Base-by-base conservation (phyloP, 2,113 vertebrate genomes). In the Willisornis vidua region DNA sequence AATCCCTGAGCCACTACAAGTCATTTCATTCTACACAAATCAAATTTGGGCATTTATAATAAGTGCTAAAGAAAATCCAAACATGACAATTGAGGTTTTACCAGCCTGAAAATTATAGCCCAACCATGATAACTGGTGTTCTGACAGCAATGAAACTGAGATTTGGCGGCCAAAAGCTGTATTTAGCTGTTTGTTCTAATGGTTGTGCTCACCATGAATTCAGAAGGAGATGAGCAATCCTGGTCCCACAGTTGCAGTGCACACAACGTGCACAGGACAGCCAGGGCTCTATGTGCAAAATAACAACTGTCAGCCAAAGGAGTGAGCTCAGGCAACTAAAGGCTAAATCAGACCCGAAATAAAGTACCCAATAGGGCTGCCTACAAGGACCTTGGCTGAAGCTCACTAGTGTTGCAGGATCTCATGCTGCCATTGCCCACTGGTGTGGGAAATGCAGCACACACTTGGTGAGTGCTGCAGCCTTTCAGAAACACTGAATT, bases 21-120 rank as follows among this genome's bases (percentile, higher is more conserved):
- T 90, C 88, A 79, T 93, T 96, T 74, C 82, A 68, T 93, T 81
- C 90, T 73, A 61, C n/a, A 28, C 90, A 95, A 96, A 96, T 94
- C 90, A 95, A 96, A 94, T 65, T n/a, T 1, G 0, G 74, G 84
- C 91, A 90, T 95, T 95, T 91, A 95, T 61, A 92, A 70, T 83
- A 96, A 94, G 89, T 7, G 12, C 62, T 76, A 81, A 98, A 95
- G 86, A 92, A 94, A 92, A 61, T 67, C 75, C 65, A 86, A 74
- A 90, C 83, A 52, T 81, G 79, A 94, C 90, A 96, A 84, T 14
- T 92, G 90, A 92, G 80, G 72, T 93, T 94, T 96, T 93, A 95
- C 73, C 72, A 93, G 85, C 87, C 82, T 85, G 63, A 67, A 93
- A 95, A 94, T 96, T 90, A 95, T 41, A 96, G 79, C 73, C 83